A percentile compares a stretch with the other conserved stretches of the same genome.
Conservation (phyloP, 2,113 vertebrate species). For the Scartelaos histophorus region DNA sequence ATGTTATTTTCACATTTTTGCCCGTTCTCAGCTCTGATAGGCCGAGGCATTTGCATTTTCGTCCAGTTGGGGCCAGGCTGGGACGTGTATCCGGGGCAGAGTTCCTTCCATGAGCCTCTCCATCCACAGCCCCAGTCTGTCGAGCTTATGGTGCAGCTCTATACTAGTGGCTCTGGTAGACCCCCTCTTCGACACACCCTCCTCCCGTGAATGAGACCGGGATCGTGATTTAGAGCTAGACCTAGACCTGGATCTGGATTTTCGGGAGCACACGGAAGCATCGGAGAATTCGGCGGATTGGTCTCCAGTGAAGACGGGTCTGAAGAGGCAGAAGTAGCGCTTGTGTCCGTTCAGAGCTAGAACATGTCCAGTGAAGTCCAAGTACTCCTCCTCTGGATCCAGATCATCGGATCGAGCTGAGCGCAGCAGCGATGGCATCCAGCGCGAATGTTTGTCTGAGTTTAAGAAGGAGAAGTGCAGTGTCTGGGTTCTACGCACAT, state of each 20-base stretch:
- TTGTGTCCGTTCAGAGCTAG: slow-evolving; percentile 93
- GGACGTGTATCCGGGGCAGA: slow-evolving; percentile 85
- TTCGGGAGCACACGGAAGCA: slow-evolving; percentile 43
- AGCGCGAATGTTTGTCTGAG: slow-evolving; percentile 88
- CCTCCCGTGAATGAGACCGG: slow-evolving; percentile 70
- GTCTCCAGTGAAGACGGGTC: slow-evolving; percentile 81
- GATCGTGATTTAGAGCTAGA: slow-evolving; percentile 70
- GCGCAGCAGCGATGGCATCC: slow-evolving; percentile 85
- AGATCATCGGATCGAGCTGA: slow-evolving; percentile 69
- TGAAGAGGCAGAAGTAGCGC: slow-evolving; percentile 95
- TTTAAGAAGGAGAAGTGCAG: slow-evolving; percentile 96
- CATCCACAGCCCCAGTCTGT: slow-evolving; percentile 93
- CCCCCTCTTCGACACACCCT: slow-evolving; percentile 39
- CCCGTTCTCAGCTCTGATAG: slow-evolving; percentile 51
- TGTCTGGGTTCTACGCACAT: slow-evolving; percentile 79
- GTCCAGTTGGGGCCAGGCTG: slow-evolving; percentile 84
- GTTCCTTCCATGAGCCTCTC: slow-evolving; percentile 91
- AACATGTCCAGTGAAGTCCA: slow-evolving; percentile 86
- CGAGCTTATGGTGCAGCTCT: slow-evolving; percentile 85
- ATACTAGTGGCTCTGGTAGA: slow-evolving; percentile 74
- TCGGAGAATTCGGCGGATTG: slow-evolving; percentile 76
- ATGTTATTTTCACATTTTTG: slow-evolving; percentile 1
- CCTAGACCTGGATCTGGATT: slow-evolving; percentile 66
- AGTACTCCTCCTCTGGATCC: slow-evolving; percentile 79
- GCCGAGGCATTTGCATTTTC: slow-evolving; percentile 26